Conservation (phyloP, 1,140 invertebrate species). For the Sweltsa coloradensis region DNA sequence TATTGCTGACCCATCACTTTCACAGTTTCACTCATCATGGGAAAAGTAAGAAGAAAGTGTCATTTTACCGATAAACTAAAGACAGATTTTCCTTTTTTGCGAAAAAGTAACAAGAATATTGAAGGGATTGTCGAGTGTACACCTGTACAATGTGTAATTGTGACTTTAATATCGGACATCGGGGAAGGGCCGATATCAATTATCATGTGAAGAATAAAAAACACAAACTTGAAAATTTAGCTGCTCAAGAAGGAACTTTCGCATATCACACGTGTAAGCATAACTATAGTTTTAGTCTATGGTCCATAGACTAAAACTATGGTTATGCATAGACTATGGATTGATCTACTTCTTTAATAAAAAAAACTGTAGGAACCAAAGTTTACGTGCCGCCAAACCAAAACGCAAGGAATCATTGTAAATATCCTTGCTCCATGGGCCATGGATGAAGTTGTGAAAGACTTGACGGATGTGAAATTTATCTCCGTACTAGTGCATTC, state of each 20-base stretch:
- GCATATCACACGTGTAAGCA: slow-evolving; percentile 20
- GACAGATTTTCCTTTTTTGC: too few species aligned
- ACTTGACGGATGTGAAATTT: too few species aligned
- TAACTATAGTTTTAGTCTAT: slow-evolving; percentile 19
- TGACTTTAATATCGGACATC: background rate
- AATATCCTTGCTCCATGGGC: slow-evolving; percentile 17
- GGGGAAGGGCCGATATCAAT: background rate
- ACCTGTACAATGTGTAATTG: background rate
- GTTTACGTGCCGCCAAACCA: slow-evolving; percentile 14
- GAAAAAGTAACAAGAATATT: too few species aligned
- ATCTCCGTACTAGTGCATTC: too few species aligned
- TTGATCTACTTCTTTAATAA: slow-evolving; percentile 17
- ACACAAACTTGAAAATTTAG: background rate
- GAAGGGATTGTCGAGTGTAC: too few species aligned
- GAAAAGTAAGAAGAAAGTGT: too few species aligned
- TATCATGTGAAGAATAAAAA: background rate
- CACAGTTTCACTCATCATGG: too few species aligned
- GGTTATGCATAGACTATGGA: slow-evolving; percentile 19
- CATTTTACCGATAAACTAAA: too few species aligned
- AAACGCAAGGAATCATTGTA: slow-evolving; percentile 17
- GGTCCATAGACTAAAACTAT: too few species aligned
- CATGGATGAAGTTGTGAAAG: slow-evolving; percentile 14
- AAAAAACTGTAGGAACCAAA: slow-evolving; percentile 16
- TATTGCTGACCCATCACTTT: too few species aligned
- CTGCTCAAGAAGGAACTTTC: background rate